These are phyloP conservation scores for Lagopus muta DNA, from an alignment of 2,113 vertebrate genomes.

Conservation along the genomic window DNA sequence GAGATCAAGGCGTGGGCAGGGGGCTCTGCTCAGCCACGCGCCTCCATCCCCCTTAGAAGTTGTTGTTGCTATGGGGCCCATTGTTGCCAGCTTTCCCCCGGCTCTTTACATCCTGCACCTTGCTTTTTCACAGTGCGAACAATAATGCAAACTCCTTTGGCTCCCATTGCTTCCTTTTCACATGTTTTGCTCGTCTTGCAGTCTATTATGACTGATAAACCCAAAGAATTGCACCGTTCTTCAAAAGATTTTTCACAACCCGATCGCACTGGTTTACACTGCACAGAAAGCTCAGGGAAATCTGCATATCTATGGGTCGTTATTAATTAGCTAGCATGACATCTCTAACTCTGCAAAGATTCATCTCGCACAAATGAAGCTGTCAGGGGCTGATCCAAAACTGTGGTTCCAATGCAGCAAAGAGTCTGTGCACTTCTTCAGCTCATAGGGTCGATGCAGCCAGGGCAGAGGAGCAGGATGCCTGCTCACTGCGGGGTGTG, in stretches of 20 bases:
- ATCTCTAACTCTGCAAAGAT: not conserved
- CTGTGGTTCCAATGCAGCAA: not conserved
- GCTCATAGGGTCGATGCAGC: not conserved
- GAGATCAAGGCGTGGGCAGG: conserved; percentile 58
- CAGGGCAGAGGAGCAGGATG: not conserved
- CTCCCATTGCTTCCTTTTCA: conserved; percentile 45
- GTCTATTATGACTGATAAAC: conserved; percentile 1
- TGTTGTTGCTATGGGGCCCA: conserved; percentile 72
- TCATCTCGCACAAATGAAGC: not conserved
- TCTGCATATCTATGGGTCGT: not conserved
- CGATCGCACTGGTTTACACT: not conserved
- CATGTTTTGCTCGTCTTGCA: not conserved
- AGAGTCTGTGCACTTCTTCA: not conserved
- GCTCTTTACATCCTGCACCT: conserved; percentile 60
- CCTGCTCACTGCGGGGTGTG: too few relatives aligned
- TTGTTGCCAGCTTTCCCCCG: conserved; percentile 52
- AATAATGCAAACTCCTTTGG: conserved; percentile 63
- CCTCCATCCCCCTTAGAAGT: conserved; percentile 62
- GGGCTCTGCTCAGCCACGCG: conserved; percentile 22
- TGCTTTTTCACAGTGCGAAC: conserved; percentile 62
- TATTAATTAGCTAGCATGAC: conserved; percentile 3
- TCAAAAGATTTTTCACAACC: not conserved
- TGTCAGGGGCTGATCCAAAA: not conserved
- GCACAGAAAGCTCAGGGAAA: not conserved
- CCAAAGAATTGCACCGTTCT: not conserved